phyloP scores from a whole-genome alignment of 1,140 invertebrate species.

The Achroia grisella region DNA sequence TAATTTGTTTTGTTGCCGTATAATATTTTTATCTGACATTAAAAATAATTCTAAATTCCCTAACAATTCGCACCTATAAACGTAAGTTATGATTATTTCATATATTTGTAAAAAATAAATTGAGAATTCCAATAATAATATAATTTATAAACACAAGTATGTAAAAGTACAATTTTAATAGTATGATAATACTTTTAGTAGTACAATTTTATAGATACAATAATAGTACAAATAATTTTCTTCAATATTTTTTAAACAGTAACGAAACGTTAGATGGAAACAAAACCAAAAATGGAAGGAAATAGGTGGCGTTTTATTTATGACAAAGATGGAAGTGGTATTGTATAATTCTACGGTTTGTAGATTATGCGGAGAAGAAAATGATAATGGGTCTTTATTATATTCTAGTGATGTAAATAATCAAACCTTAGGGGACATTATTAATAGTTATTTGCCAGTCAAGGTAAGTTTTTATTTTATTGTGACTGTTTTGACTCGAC shows the following conservation, averaged over 20 bases:
- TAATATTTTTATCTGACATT: too few species aligned
- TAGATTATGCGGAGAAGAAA: slow-evolving; percentile 82
- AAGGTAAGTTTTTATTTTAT: slow-evolving; percentile 75
- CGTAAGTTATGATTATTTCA: too few species aligned
- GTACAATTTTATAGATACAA: too few species aligned
- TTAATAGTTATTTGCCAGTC: slow-evolving; percentile 82
- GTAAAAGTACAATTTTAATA: too few species aligned
- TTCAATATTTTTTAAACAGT: slow-evolving; percentile 3
- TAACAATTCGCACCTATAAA: too few species aligned
- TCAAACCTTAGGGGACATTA: slow-evolving; percentile 76
- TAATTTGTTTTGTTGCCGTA: too few species aligned
- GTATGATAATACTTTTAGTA: too few species aligned
- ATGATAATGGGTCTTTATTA: slow-evolving; percentile 78
- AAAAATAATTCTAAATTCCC: too few species aligned
- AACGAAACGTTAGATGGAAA: neutral
- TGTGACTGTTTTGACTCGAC: slow-evolving; percentile 79
- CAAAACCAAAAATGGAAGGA: slow-evolving; percentile 25
- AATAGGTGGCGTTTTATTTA: slow-evolving; percentile 44
- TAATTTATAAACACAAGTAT: too few species aligned
- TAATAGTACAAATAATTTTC: too few species aligned
- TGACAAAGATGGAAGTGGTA: slow-evolving; percentile 56
- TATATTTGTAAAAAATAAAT: too few species aligned
- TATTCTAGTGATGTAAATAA: slow-evolving; percentile 75
- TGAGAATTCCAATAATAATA: too few species aligned
- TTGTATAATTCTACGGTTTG: slow-evolving; percentile 81